Evolutionary conservation across 92 coral and sea anemone genomes (phyloP), one percentile per base, ranked within the genome.

Genomic region (Palythoa grandiflora): DNA sequence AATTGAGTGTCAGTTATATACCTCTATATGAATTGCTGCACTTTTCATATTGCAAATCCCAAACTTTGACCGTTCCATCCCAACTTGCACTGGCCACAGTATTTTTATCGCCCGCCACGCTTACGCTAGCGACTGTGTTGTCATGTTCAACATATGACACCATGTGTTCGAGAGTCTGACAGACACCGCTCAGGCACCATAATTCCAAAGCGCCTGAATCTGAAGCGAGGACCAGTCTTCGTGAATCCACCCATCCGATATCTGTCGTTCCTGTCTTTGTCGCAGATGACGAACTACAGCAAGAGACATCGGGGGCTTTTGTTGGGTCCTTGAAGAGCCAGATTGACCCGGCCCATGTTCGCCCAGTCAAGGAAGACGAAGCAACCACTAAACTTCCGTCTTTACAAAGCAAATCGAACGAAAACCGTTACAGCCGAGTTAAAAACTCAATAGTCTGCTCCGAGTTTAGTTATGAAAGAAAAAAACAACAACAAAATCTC

Each of bases 261-360:
- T 95, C 98, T 19, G 98, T 97, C 11, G 94, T 92, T 71, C 99
- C 99, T 13, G 99, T 91, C 76, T 91, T 92, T 35, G 99, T 95
- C 0, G 89, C 78, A 9, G 97, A 94, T 39, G 97, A 90, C 53
- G 94, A 97, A 68, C 94, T 92, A 71, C 98, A 92, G 79, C 93
- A 94, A 20, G 93, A 87, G 15, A 91, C 95, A 85, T 97, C 97
- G 10, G 99, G 99, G 3, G 99, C 99, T 86, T 91, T 93, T 11
- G 95, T 93, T 16, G 97, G 96, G 74, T 96, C 98, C 89, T 94
- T 95, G 91, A 95, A 97, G 50, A 94, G 75, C 99, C 99, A 97
- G 37, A 97, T 78, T n/a, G 96, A 95, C 38, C 99, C 99, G 88
- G 94, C 94, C 99, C 99, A 97, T 17, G 90, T 88, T 84, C 99